Evolutionary conservation across 2,113 vertebrate genomes (phyloP).

Genomic region (Ardeotis arabs): DNA sequence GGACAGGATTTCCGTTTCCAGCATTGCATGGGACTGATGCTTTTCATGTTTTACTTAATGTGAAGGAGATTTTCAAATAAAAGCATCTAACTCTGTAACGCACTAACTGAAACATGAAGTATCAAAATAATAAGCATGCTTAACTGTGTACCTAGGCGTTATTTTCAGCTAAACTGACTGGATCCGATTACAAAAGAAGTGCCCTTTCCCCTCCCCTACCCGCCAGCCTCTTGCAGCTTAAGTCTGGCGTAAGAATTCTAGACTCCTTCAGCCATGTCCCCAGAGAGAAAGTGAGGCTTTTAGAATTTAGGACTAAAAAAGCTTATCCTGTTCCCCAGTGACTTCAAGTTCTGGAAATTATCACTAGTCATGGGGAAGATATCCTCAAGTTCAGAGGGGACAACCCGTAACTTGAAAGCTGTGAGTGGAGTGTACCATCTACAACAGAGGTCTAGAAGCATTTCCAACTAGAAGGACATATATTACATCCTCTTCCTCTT

Average conservation of each 20-base stretch:
- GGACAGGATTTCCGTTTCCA: neutral
- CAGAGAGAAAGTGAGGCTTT: neutral
- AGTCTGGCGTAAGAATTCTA: neutral
- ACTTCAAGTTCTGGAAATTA: neutral
- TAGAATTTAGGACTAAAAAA: neutral
- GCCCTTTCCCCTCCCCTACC: neutral
- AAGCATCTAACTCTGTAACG: neutral
- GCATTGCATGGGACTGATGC: neutral
- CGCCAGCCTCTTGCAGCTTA: neutral
- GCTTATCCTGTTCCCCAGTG: neutral
- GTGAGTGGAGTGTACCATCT: neutral
- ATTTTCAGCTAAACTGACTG: neutral
- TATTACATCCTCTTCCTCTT: neutral
- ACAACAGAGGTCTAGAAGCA: neutral
- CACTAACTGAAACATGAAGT: neutral
- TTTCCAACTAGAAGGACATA: neutral
- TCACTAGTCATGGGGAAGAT: neutral
- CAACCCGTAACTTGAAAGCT: neutral
- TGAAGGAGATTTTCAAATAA: neutral
- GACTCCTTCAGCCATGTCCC: neutral
- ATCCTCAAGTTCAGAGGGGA: neutral
- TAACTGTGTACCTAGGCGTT: neutral
- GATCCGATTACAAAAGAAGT: neutral
- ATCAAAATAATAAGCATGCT: neutral
- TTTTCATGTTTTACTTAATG: neutral